Evolutionary conservation across 1,140 invertebrate species (phyloP).

Genomic region (Sipha flava): DNA sequence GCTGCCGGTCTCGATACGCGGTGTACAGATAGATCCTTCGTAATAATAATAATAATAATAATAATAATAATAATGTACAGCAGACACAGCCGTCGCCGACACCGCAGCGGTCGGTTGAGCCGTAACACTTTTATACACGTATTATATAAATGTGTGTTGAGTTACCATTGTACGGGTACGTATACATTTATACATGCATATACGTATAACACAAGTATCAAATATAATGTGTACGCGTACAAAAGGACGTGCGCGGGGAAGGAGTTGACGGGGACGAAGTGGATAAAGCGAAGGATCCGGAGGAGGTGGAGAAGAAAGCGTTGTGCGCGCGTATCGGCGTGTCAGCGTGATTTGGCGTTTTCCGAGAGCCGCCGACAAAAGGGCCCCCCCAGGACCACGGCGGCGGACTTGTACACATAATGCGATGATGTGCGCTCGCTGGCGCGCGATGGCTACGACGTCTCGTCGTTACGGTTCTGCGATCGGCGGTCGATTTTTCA

Average conservation of each 20-base stretch:
- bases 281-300: too few species aligned
- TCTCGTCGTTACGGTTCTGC: background rate
- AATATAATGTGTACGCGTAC: background rate
- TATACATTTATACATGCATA: background rate
- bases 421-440: background rate
- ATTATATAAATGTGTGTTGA: too few species aligned
- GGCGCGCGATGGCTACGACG: too few species aligned
- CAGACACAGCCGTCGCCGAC: too few species aligned
- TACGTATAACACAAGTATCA: background rate
- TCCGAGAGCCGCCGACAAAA: conserved; percentile 9
- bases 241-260: background rate
- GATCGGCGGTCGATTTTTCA: background rate
- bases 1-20: background rate
- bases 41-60: too few species aligned
- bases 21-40: background rate
- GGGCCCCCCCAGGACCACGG: background rate
- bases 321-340: background rate
- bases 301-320: background rate
- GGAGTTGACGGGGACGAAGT: background rate
- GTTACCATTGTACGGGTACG: too few species aligned
- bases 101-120: background rate
- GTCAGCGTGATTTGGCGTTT: conserved; percentile 17
- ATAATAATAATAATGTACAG: background rate
- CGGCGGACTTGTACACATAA: background rate
- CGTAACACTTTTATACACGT: too few species aligned